phyloP scores from a whole-genome alignment of 1,140 invertebrate genomes.

The Lepidotrigona ventralis region DNA sequence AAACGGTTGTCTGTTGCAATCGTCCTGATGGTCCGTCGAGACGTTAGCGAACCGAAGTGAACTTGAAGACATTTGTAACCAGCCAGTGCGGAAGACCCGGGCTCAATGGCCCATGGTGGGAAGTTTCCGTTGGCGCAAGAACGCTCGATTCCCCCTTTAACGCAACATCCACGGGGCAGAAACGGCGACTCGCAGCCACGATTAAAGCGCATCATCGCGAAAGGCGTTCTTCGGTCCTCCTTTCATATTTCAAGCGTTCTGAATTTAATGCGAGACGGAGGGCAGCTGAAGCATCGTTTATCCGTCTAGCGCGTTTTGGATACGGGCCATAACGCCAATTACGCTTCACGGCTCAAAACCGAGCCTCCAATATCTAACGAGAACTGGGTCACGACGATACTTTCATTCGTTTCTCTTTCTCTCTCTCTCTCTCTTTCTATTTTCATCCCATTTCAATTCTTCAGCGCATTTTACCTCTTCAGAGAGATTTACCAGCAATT shows the following conservation, averaged over 20 bases:
- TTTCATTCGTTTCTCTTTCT: background rate
- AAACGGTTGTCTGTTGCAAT: background rate
- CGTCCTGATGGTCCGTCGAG: background rate
- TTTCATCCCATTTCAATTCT: background rate
- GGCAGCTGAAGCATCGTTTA: slow-evolving; percentile 20
- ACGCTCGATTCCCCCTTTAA: background rate
- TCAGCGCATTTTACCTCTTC: slow-evolving; percentile 17
- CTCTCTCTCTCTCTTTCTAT: background rate
- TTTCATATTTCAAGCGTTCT: slow-evolving; percentile 13
- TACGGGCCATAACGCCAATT: slow-evolving; percentile 30
- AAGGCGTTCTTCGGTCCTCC: slow-evolving; percentile 17
- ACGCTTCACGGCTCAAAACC: background rate
- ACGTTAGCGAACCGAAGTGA: background rate
- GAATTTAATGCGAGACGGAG: slow-evolving; percentile 25
- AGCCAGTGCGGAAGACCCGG: background rate
- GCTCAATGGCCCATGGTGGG: slow-evolving; percentile 5
- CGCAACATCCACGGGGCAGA: background rate
- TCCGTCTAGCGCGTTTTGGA: slow-evolving; percentile 27
- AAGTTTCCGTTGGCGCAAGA: slow-evolving; percentile 6
- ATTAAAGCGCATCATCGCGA: slow-evolving; percentile 15
- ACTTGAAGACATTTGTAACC: slow-evolving; percentile 7
- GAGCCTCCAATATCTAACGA: background rate
- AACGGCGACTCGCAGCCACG: background rate
- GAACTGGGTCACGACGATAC: background rate
- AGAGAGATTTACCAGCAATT: slow-evolving; percentile 57